Base-by-base conservation (phyloP, 2,888 invertebrate species). In the Netelia fuscicornis region DNA sequence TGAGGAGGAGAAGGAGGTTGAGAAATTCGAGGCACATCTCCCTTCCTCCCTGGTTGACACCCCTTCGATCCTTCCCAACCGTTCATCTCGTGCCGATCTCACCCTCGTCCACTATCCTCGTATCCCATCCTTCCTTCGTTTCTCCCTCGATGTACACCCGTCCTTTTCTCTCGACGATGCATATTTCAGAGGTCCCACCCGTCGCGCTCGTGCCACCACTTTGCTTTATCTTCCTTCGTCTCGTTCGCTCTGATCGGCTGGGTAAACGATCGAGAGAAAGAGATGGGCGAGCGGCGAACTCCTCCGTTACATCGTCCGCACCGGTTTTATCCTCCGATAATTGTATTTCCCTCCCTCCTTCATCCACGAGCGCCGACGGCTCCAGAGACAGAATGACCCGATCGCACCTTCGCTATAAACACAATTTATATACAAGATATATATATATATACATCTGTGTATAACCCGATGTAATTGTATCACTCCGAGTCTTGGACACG, bases 291-390 rank as follows among this genome's bases (percentile, higher is more conserved):
- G 60, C 78, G 42, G 65, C 30, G 20, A 67, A 74, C 48, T 56
- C 65, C 65, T 77, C 86, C 86, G 86, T 89, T 90, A 85, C 87
- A 88, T 78, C 86, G 87, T 87, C 87, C 62, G 84, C 85, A 85
- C 84, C 88, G 48, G 89, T 89, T 89, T 91, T 89, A 90, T 91
- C 88, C 87, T 85, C 84, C 90, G 90, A 91, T 91, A 91, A 91
- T 91, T 90, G 89, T 90, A 90, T 91, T 91, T 90, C 37, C 37
- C 37, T 37, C 37, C 37, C 37, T 6, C 30, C 30, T 30, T 5
- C 37, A 37, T 37, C 6, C 37, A 6, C 85, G 76, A 88, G 86
- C 85, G 77, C 86, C 77, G 71, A 77, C 72, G 72, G 72, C 54
- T 72, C 72, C 54, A 62, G 10, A 25, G 42, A 17, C 5, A 48